phyloP scores from a whole-genome alignment of 1,140 invertebrate species.

The Tetragonula clypearis region DNA sequence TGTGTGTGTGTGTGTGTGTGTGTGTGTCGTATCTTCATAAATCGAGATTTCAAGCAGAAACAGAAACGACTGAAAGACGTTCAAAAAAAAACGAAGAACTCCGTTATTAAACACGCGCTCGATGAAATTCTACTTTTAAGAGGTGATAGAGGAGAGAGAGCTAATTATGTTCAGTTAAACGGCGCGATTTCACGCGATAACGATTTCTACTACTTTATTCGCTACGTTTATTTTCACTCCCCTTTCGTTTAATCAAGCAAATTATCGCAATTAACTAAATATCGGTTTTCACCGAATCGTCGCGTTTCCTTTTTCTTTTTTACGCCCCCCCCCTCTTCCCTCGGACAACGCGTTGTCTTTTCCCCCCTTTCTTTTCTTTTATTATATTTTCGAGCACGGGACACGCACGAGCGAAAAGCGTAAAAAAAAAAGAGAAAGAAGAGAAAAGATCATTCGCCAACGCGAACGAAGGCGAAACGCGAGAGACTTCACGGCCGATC shows the following conservation, averaged over 20 bases:
- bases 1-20: too few relatives aligned
- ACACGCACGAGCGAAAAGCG: not conserved
- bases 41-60: not conserved
- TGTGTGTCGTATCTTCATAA: not conserved
- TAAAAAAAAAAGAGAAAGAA: not conserved
- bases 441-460: not conserved
- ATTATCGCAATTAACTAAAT: not conserved
- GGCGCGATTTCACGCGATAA: too few relatives aligned
- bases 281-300: not conserved
- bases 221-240: too few relatives aligned
- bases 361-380: too few relatives aligned
- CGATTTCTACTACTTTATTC: too few relatives aligned
- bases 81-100: not conserved
- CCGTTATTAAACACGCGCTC: not conserved
- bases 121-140: too few relatives aligned
- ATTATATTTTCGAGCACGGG: not conserved
- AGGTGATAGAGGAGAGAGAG: too few relatives aligned
- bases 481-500: not conserved
- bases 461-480: not conserved
- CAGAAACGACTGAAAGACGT: not conserved
- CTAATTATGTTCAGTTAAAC: too few relatives aligned
- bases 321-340: too few relatives aligned
- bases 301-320: too few relatives aligned
- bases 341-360: not conserved
- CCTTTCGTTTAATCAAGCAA: not conserved